Conservation (phyloP, 37 sponge, comb jelly and placozoan genomes). For the Ephydatia muelleri region DNA sequence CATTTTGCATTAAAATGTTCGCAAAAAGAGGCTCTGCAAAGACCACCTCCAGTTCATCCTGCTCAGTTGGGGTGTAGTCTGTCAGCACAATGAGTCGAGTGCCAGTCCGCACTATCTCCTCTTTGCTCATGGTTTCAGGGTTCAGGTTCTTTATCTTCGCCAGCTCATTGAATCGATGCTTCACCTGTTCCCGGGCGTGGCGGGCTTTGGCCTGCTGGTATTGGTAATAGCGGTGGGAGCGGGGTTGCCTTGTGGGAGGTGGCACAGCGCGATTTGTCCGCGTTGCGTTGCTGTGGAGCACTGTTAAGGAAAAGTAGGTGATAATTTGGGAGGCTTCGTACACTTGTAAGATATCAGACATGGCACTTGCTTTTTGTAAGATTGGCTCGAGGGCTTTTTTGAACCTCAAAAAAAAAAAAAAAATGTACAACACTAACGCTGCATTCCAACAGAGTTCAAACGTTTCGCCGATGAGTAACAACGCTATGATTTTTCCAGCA, state of each 20-base stretch:
- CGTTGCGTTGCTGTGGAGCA: slow-evolving; percentile 22
- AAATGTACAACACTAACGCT: not conserved
- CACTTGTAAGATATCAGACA: not conserved
- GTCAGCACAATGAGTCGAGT: slow-evolving; percentile 71
- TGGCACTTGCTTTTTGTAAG: no score
- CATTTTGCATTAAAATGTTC: slow-evolving; percentile 59
- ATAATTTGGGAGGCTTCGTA: not conserved
- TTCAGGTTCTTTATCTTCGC: slow-evolving; percentile 61
- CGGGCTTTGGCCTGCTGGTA: slow-evolving; percentile 34
- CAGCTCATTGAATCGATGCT: slow-evolving; percentile 73
- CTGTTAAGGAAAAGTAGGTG: slow-evolving; percentile 11
- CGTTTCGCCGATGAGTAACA: not conserved
- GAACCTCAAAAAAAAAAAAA: not conserved
- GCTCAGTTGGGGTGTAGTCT: slow-evolving; percentile 70
- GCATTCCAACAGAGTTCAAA: not conserved
- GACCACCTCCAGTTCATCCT: slow-evolving; percentile 67
- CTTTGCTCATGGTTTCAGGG: slow-evolving; percentile 66
- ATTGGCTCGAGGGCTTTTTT: no score
- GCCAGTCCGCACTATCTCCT: slow-evolving; percentile 73
- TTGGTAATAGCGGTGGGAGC: slow-evolving; percentile 26
- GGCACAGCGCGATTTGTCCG: not conserved
- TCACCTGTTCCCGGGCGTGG: slow-evolving; percentile 59
- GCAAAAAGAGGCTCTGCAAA: slow-evolving; percentile 73
- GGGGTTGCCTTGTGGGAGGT: not conserved
- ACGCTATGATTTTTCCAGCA: not conserved